Evolutionary conservation across 2,113 vertebrate species (phyloP), one percentile per base, ranked within the genome.

Genomic region (Spheniscus mendiculus): DNA sequence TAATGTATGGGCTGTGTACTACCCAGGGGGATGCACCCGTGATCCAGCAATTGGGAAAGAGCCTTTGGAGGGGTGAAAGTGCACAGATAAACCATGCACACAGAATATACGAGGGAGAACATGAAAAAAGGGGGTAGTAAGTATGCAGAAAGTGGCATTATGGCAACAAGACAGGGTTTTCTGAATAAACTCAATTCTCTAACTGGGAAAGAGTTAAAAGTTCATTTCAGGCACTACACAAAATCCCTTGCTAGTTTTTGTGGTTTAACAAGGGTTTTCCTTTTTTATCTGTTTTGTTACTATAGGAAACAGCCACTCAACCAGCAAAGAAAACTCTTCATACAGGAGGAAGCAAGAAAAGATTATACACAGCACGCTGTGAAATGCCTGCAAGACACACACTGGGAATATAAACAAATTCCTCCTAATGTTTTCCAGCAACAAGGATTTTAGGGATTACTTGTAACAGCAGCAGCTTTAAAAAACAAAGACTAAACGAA

Each of bases 391-490:
- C 59, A 90, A 86, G 90, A 94, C 72, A 71, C 73, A 95, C 52
- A 71, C 44, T 52, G 90, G 63, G 83, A 94, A 74, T 59, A 93
- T 55, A 94, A 96, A 95, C 76, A 87, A 77, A 89, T 90, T 90
- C n/a, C 38, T 91, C 27, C 71, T 89, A 70, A 90, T 77, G 32
- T 92, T 92, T 96, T 94, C 59, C 88, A 93, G 88, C 79, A 94
- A 69, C 50, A 73, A 62, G 22, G 50, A 70, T 93, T 47, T 90
- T 55, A 27, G 42, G 42, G 32, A 83, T 94, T 94, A 73, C 50
- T 95, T 73, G 29, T 63, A 88, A 74, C 53, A 93, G 44, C 67
- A 81, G 34, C 70, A 96, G 62, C 67, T 91, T 92, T 55, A 72
- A 70, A 83, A 92, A 92, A 63, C 45, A 87, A 81, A 88, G 58